phyloP scores from a whole-genome alignment of 1,140 invertebrate genomes.

The Platyscapa corneri region DNA sequence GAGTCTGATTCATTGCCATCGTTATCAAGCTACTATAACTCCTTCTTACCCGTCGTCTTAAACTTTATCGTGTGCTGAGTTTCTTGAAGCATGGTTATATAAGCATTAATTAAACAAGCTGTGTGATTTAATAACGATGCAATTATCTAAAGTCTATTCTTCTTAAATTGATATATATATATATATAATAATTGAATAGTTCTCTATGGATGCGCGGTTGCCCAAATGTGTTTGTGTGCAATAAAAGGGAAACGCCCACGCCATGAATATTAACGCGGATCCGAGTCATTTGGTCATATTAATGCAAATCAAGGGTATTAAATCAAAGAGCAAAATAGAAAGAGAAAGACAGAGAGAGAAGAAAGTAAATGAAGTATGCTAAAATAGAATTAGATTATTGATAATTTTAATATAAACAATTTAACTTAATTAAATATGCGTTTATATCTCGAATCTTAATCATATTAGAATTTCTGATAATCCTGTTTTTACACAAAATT shows the following conservation, averaged over 20 bases:
- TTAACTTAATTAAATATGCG: no score
- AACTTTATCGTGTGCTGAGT: conserved; percentile 4
- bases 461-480: no score
- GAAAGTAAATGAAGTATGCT: no score
- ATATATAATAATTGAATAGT: not conserved
- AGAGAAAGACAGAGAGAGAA: no score
- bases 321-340: no score
- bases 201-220: not conserved
- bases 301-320: no score
- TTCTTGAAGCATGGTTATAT: conserved; percentile 49
- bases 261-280: conserved; percentile 21
- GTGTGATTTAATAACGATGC: conserved; percentile 58
- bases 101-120: conserved; percentile 56
- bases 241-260: not conserved
- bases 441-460: no score
- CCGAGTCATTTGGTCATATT: conserved; percentile 22
- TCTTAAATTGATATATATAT: not conserved
- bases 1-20: not conserved
- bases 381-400: no score
- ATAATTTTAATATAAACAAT: no score
- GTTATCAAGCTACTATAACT: not conserved
- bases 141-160: conserved; percentile 55
- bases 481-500: no score
- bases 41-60: no score
- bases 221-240: not conserved